Percentiles rank a stretch among this genome's conserved stretches.
phyloP scores from a whole-genome alignment of 30 jellyfish, hydroid and myxozoan genomes.

The Aurelia sp. region DNA sequence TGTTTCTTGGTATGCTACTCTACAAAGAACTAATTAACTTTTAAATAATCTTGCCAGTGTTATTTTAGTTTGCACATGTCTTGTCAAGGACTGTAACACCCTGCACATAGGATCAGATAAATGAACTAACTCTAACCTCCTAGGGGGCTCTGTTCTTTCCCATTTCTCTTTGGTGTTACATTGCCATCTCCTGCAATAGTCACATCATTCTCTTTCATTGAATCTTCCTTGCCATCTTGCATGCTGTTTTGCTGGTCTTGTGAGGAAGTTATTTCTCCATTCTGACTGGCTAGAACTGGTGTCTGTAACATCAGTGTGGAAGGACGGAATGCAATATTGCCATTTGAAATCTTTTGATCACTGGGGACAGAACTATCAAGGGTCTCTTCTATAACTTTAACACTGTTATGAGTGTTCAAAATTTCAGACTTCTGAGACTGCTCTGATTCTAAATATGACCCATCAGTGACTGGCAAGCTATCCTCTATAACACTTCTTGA shows the following conservation, averaged over 20 bases:
- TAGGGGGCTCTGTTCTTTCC: too few species aligned
- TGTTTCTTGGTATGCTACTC: too few species aligned
- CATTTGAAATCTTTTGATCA: neutral
- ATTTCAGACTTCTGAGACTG: neutral
- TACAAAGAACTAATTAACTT: too few species aligned
- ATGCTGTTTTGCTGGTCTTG: neutral
- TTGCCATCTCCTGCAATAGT: neutral
- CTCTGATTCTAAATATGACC: conserved; percentile 27
- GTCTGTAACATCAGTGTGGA: neutral
- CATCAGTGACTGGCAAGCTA: conserved; percentile 32
- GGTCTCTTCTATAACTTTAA: too few species aligned
- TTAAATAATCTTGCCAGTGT: too few species aligned
- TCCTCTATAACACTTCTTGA: conserved; percentile 67
- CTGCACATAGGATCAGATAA: too few species aligned
- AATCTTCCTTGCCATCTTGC: neutral
- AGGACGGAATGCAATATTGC: neutral
- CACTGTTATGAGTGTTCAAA: too few species aligned
- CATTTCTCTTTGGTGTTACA: neutral
- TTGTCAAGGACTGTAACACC: too few species aligned
- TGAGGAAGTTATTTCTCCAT: neutral
- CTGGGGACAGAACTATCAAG: too few species aligned
- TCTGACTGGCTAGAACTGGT: neutral
- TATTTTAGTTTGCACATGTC: too few species aligned
- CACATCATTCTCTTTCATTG: neutral
- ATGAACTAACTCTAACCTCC: too few species aligned